phyloP scores from a whole-genome alignment of 2,113 vertebrate species.

The Axis porcinus region DNA sequence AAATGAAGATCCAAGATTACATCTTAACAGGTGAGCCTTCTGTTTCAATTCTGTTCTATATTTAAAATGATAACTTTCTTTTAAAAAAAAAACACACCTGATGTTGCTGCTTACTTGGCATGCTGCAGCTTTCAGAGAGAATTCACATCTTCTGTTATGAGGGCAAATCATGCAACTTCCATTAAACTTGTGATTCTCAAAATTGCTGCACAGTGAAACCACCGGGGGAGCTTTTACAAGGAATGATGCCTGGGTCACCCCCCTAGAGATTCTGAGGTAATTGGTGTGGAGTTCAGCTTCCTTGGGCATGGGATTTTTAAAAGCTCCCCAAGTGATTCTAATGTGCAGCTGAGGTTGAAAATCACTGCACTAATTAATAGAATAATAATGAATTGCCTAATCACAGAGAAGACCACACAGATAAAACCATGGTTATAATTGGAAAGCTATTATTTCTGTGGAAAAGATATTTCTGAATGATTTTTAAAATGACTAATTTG shows the following conservation, averaged over 20 bases:
- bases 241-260: neutral
- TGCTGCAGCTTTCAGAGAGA: neutral
- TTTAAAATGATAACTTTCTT: conserved; percentile 30
- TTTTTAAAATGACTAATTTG: conserved; percentile 1
- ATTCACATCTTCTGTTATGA: conserved; percentile 3
- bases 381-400: conserved; percentile 58
- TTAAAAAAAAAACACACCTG: neutral
- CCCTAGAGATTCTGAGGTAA: conserved; percentile 51
- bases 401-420: conserved; percentile 28
- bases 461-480: conserved; percentile 30
- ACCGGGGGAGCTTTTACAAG: conserved; percentile 36
- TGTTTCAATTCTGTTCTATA: conserved; percentile 33
- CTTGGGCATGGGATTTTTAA: conserved; percentile 28
- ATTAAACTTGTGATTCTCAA: conserved; percentile 27
- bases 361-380: conserved; percentile 60
- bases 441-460: neutral
- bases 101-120: conserved; percentile 5
- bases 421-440: conserved; percentile 18
- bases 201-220: conserved; percentile 27
- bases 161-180: neutral
- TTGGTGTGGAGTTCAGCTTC: conserved; percentile 41
- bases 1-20: conserved; percentile 34
- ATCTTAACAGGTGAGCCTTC: conserved; percentile 13
- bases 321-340: conserved; percentile 56
- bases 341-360: conserved; percentile 48